Percentiles rank a stretch among this genome's conserved stretches.
phyloP scores from a whole-genome alignment of 53 echinoderm and acorn worm genomes.

The Hippasteria phrygiana region DNA sequence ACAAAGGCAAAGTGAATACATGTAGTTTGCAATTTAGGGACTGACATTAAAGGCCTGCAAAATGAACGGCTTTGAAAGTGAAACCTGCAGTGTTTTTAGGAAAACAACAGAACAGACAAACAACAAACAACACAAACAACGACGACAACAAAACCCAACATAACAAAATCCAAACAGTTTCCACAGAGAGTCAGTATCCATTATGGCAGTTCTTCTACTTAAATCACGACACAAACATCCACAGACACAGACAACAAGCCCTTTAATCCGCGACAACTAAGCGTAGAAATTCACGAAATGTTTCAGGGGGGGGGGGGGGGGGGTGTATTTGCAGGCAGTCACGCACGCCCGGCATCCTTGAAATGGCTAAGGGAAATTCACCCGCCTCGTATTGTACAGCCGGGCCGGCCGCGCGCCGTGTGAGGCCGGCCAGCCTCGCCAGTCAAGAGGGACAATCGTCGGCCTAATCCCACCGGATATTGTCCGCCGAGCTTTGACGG shows the following conservation, averaged over 20 bases:
- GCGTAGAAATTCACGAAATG: not conserved
- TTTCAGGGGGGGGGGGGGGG: not conserved
- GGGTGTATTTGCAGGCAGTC: not conserved
- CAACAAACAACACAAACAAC: no score
- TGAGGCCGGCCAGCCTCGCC: conserved; percentile 8
- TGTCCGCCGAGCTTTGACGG: conserved; percentile 48
- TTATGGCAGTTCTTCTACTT: no score
- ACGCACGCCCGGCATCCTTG: conserved; percentile 5
- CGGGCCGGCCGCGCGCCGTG: not conserved
- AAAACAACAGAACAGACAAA: no score
- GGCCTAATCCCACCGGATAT: conserved; percentile 45
- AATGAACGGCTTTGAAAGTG: no score
- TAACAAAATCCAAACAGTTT: no score
- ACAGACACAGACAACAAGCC: not conserved
- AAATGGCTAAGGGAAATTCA: not conserved
- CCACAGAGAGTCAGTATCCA: no score
- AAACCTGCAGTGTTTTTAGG: no score
- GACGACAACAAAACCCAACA: no score
- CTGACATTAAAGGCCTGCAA: no score
- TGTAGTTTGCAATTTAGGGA: no score
- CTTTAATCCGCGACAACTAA: conserved; percentile 4
- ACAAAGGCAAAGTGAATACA: no score
- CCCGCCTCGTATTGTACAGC: not conserved
- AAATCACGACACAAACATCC: no score
- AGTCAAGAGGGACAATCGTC: conserved; percentile 31